Evolutionary conservation across 2,888 invertebrate species (phyloP).

Genomic region (Proisotoma minuta): DNA sequence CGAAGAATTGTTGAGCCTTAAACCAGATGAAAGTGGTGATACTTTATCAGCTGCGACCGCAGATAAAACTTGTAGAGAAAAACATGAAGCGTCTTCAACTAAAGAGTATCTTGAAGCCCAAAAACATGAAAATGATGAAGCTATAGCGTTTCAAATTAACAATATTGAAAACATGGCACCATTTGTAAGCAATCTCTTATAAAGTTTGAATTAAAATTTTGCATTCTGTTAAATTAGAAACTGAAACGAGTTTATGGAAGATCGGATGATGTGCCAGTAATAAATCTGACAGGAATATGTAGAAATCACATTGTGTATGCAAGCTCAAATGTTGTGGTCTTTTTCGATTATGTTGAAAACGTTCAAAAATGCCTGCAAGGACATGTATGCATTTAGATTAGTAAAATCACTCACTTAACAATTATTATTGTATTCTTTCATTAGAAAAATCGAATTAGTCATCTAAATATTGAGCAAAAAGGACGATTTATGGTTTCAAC

Average conservation of each 20-base stretch:
- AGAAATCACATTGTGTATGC: slow-evolving; percentile 42
- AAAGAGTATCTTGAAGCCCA: slow-evolving; percentile 17
- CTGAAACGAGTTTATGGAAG: slow-evolving; percentile 41
- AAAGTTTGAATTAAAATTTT: slow-evolving; percentile 6
- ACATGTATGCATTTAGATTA: slow-evolving; percentile 32
- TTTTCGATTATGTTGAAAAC: slow-evolving; percentile 41
- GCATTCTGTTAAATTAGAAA: slow-evolving; percentile 20
- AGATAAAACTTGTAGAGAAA: too few species aligned
- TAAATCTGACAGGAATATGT: slow-evolving; percentile 42
- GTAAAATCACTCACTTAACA: not conserved
- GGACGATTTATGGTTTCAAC: slow-evolving; percentile 35
- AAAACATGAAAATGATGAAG: slow-evolving; percentile 18
- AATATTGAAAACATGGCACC: slow-evolving; percentile 29
- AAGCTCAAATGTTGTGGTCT: slow-evolving; percentile 38
- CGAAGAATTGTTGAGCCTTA: not conserved
- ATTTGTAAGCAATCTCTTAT: slow-evolving; percentile 18
- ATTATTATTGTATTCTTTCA: not conserved
- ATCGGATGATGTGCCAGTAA: slow-evolving; percentile 23
- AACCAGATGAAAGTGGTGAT: slow-evolving; percentile 4
- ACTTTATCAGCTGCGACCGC: too few species aligned
- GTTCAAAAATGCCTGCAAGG: slow-evolving; percentile 42
- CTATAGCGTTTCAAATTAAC: slow-evolving; percentile 14
- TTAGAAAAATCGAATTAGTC: slow-evolving; percentile 40
- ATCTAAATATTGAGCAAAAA: slow-evolving; percentile 25
- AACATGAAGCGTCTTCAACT: not conserved